These are phyloP conservation scores for Clarias laeviceps DNA, from an alignment of 2,797 vertebrate species.

Conservation along the genomic window DNA sequence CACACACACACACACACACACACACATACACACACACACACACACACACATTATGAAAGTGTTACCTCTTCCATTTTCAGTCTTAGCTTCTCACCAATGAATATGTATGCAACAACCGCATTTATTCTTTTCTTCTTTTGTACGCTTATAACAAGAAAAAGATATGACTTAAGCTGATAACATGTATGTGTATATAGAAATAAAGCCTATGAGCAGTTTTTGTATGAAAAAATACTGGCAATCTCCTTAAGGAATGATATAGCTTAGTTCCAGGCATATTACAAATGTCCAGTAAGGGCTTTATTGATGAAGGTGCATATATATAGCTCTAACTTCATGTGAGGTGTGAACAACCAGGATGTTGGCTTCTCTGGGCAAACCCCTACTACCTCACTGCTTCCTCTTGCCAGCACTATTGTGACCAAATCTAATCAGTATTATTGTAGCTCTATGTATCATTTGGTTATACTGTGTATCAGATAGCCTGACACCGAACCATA, in stretches of 20 bases:
- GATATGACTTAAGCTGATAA: background rate
- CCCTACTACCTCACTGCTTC: slow-evolving; percentile 36
- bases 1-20: background rate
- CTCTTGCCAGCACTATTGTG: slow-evolving; percentile 34
- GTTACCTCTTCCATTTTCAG: slow-evolving; percentile 20
- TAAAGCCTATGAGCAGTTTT: background rate
- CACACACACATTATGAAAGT: slow-evolving; percentile 19
- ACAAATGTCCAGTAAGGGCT: slow-evolving; percentile 11
- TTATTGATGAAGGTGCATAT: slow-evolving; percentile 25
- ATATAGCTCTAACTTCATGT: background rate
- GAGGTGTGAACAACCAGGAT: slow-evolving; percentile 46
- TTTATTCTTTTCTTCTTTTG: background rate
- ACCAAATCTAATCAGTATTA: slow-evolving; percentile 7
- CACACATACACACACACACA: slow-evolving; percentile 3
- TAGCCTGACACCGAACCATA: background rate
- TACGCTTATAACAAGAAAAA: background rate
- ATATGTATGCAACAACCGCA: too few relatives aligned
- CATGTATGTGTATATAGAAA: background rate
- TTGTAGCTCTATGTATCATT: background rate
- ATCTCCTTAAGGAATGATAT: background rate
- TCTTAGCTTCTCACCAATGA: background rate
- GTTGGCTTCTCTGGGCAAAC: slow-evolving; percentile 46
- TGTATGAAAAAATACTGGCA: background rate
- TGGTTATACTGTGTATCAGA: background rate
- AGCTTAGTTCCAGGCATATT: background rate